Conservation (phyloP, 2,797 vertebrate genomes). For the Babyrousa celebensis region DNA sequence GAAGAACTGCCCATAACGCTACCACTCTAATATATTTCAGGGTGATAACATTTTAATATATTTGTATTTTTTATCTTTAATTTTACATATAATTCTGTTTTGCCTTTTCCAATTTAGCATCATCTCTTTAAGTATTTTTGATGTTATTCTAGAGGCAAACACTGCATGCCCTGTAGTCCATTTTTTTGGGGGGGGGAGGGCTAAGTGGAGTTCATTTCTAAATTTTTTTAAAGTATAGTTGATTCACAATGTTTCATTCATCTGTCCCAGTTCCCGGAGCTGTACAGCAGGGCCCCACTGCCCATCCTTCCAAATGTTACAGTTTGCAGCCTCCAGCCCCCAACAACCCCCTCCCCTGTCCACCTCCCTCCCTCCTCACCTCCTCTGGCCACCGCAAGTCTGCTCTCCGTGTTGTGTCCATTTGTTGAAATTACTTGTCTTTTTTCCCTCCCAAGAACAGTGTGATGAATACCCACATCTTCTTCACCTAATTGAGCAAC, state of each 20-base stretch:
- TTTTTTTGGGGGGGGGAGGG: no score
- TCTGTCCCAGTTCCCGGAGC: no score
- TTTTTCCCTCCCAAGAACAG: neutral
- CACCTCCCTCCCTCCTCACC: no score
- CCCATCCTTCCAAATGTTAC: no score
- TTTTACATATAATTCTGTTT: constrained; percentile 12
- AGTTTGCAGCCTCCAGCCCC: no score
- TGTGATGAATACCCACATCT: neutral
- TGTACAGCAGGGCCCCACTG: no score
- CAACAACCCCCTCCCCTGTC: no score
- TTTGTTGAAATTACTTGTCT: neutral
- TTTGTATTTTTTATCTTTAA: constrained; percentile 13
- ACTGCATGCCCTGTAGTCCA: neutral
- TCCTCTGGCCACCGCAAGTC: no score
- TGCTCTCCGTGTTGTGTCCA: neutral
- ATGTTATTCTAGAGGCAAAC: constrained; percentile 27
- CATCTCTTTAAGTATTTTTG: neutral
- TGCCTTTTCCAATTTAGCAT: neutral
- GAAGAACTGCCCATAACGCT: neutral
- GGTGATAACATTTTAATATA: neutral
- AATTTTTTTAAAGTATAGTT: no score
- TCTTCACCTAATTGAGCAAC: neutral
- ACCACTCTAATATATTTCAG: neutral
- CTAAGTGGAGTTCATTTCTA: no score
- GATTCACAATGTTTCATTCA: no score